A percentile compares a stretch with the other conserved stretches of the same genome.
These are phyloP conservation scores for Enteromius treurensis DNA, from an alignment of 2,797 vertebrate species.

Conservation along the genomic window DNA sequence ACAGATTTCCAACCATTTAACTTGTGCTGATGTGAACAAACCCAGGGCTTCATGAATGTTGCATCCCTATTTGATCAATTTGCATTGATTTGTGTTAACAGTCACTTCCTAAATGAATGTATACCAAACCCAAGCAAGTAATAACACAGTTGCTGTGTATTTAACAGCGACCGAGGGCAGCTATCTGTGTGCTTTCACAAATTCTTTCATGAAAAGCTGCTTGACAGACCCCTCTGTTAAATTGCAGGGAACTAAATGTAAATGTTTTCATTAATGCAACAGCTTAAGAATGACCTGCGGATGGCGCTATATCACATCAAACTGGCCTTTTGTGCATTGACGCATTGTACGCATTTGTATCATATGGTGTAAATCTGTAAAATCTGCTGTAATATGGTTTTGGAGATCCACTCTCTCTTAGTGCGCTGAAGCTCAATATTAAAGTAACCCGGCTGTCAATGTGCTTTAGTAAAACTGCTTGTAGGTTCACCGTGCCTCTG, in stretches of 20 bases:
- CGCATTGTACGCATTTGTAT: constrained; percentile 76
- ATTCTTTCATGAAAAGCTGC: background rate
- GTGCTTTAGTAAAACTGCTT: constrained; percentile 51
- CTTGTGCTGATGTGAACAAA: constrained; percentile 23
- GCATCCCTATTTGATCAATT: constrained; percentile 15
- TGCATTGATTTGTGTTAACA: constrained; percentile 19
- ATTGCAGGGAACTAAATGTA: constrained; percentile 15
- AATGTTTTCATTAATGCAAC: constrained; percentile 16
- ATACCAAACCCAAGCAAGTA: constrained; percentile 35
- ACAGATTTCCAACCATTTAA: constrained; percentile 52
- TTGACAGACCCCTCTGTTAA: background rate
- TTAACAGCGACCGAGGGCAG: constrained; percentile 41
- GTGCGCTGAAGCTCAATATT: constrained; percentile 63
- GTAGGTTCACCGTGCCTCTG: constrained; percentile 62
- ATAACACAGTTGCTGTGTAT: constrained; percentile 36
- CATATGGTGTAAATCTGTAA: constrained; percentile 77
- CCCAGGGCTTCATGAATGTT: constrained; percentile 26
- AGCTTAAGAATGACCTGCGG: constrained; percentile 31
- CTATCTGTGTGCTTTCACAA: constrained; percentile 45
- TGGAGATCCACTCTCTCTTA: constrained; percentile 63
- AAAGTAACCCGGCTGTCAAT: constrained; percentile 67
- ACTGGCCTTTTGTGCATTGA: constrained; percentile 75
- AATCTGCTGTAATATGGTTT: constrained; percentile 59
- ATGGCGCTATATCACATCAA: constrained; percentile 59
- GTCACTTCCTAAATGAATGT: constrained; percentile 21